Evolutionary conservation across 2,888 invertebrate species (phyloP).

Genomic region (Xestia c-nigrum): DNA sequence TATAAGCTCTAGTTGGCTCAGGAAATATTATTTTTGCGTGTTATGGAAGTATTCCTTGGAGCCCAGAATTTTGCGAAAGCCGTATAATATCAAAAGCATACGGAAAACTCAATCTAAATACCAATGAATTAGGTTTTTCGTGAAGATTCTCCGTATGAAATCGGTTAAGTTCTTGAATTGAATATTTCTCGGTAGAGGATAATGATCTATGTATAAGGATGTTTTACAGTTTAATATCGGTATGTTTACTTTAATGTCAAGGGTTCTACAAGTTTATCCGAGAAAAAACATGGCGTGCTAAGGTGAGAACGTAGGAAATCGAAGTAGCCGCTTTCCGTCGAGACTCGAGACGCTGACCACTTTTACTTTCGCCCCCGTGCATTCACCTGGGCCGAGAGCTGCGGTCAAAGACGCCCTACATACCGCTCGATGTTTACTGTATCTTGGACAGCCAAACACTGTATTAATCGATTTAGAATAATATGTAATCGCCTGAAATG

Average conservation of each 20-base stretch:
- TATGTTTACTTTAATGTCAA: slow-evolving; percentile 42
- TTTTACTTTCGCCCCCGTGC: slow-evolving; percentile 87
- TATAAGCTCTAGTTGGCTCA: slow-evolving; percentile 39
- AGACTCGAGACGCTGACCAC: slow-evolving; percentile 74
- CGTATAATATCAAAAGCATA: slow-evolving; percentile 6
- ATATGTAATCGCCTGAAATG: slow-evolving; percentile 15
- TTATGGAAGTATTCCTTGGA: slow-evolving; percentile 32
- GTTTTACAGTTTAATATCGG: slow-evolving; percentile 18
- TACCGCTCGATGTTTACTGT: slow-evolving; percentile 72
- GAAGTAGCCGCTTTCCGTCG: slow-evolving; percentile 75
- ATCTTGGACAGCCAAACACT: slow-evolving; percentile 51
- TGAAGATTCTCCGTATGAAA: slow-evolving; percentile 15
- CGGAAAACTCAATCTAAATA: slow-evolving; percentile 9
- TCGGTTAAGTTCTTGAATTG: slow-evolving; percentile 25
- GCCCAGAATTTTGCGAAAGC: slow-evolving; percentile 35
- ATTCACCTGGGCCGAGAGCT: slow-evolving; percentile 80
- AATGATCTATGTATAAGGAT: slow-evolving; percentile 16
- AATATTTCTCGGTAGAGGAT: slow-evolving; percentile 34
- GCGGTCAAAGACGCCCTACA: slow-evolving; percentile 77
- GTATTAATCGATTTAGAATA: slow-evolving; percentile 39
- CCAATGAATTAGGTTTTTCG: slow-evolving; percentile 16
- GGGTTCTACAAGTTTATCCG: slow-evolving; percentile 39
- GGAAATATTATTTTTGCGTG: slow-evolving; percentile 53
- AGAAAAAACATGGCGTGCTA: slow-evolving; percentile 55
- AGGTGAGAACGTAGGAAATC: slow-evolving; percentile 75